Percentiles rank a stretch among this genome's conserved stretches.
Evolutionary conservation across 2,888 invertebrate genomes (phyloP).

Genomic region (Morpho achilles): DNA sequence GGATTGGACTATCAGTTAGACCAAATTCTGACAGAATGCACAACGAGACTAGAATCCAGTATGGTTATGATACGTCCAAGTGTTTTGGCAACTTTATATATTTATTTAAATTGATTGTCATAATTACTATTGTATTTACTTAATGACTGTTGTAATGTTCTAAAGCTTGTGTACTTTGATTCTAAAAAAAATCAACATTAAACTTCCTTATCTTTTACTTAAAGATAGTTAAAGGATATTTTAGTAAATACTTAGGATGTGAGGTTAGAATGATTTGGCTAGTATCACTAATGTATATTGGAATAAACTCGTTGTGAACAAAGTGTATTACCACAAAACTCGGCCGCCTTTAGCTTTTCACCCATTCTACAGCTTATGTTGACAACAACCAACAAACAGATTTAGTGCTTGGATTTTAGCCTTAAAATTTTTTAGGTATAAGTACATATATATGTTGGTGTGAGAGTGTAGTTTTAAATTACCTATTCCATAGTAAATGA

Average conservation of each 20-base stretch:
- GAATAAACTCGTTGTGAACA: constrained; percentile 24
- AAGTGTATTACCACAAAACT: constrained; percentile 19
- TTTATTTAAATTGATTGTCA: constrained; percentile 18
- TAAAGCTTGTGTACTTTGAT: neutral
- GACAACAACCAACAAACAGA: neutral
- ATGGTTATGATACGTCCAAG: constrained; percentile 27
- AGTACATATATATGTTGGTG: constrained; percentile 17
- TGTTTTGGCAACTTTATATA: constrained; percentile 13
- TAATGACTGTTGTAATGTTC: neutral
- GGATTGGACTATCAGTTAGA: constrained; percentile 77
- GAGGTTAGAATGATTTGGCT: constrained; percentile 4
- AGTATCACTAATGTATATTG: constrained; percentile 19
- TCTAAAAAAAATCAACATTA: too few species aligned
- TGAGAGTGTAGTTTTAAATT: too few species aligned
- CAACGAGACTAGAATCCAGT: constrained; percentile 55
- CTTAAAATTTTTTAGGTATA: constrained; percentile 9
- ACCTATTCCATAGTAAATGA: too few species aligned
- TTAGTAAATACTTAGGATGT: neutral
- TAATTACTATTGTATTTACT: constrained; percentile 10
- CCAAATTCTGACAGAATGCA: constrained; percentile 32
- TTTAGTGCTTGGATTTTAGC: constrained; percentile 7
- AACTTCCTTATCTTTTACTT: too few species aligned
- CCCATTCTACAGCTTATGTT: constrained; percentile 11
- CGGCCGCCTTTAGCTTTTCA: constrained; percentile 49
- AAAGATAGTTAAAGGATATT: too few species aligned